These are phyloP conservation scores for Aphodius sticticus DNA, from an alignment of 2,888 invertebrate species.

Conservation along the genomic window DNA sequence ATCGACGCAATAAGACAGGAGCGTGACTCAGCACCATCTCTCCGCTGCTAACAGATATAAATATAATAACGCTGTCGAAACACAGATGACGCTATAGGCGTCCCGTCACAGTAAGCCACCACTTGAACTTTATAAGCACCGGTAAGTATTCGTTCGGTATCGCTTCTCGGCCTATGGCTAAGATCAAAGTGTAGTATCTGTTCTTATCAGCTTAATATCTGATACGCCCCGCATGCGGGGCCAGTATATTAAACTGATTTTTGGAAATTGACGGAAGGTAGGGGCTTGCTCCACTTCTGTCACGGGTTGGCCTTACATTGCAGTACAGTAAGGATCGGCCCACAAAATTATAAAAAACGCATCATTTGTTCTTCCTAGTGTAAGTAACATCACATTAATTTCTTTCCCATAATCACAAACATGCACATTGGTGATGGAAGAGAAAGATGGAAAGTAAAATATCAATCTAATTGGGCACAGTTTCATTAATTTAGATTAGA, in stretches of 20 bases:
- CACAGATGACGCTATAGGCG: background rate
- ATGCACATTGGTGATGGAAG: too few species aligned
- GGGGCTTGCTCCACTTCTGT: constrained; percentile 46
- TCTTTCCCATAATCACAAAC: too few species aligned
- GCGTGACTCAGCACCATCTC: background rate
- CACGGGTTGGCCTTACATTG: constrained; percentile 28
- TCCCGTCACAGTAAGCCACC: background rate
- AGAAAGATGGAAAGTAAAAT: too few species aligned
- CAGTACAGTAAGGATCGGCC: constrained; percentile 26
- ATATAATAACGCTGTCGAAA: background rate
- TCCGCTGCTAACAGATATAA: background rate
- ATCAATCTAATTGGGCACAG: background rate
- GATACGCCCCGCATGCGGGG: constrained; percentile 64
- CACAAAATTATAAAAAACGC: constrained; percentile 17
- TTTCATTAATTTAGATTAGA: background rate
- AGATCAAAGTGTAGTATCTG: constrained; percentile 73
- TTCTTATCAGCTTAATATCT: constrained; percentile 77
- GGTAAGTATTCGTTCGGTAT: constrained; percentile 46
- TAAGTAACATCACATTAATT: too few species aligned
- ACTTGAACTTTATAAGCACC: too few species aligned
- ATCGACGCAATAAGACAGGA: background rate
- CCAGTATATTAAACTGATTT: too few species aligned
- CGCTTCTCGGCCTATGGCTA: constrained; percentile 65
- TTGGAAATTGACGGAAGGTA: constrained; percentile 57
- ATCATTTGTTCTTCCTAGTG: background rate